phyloP scores from a whole-genome alignment of 2,888 invertebrate genomes.

The Lepidocyrtoides sp. region DNA sequence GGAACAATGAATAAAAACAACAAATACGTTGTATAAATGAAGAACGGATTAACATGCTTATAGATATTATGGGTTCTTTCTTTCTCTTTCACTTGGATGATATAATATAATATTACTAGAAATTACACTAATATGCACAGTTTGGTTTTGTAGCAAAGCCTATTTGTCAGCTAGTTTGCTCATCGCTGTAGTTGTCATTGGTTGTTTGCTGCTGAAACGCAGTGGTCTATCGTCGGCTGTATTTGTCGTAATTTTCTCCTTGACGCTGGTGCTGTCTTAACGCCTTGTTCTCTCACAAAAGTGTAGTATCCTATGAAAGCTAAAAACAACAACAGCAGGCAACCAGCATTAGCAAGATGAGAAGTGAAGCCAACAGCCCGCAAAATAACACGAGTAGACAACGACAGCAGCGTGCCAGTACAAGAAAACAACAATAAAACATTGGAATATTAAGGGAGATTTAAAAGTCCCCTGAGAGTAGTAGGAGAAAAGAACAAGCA shows the following conservation, averaged over 20 bases:
- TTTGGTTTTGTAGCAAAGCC: too few species aligned
- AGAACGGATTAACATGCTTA: too few species aligned
- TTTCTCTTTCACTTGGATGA: too few species aligned
- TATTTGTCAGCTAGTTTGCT: background rate
- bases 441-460: constrained; percentile 80
- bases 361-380: background rate
- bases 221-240: background rate
- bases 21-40: too few species aligned
- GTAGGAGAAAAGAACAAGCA: constrained; percentile 27
- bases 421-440: constrained; percentile 55
- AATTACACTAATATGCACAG: too few species aligned
- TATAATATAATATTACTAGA: too few species aligned
- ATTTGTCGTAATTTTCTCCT: background rate
- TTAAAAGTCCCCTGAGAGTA: constrained; percentile 78
- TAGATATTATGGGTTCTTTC: too few species aligned
- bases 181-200: background rate
- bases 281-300: background rate
- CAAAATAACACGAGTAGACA: background rate
- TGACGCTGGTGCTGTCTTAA: background rate
- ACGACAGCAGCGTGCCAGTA: background rate
- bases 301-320: background rate
- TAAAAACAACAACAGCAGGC: constrained; percentile 1
- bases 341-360: background rate
- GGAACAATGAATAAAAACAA: too few species aligned
- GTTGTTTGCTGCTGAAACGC: background rate